Percentiles rank a stretch among this genome's conserved stretches.
These are phyloP conservation scores for Vespertilio murinus DNA, from an alignment of 2,797 vertebrate species.

Conservation along the genomic window DNA sequence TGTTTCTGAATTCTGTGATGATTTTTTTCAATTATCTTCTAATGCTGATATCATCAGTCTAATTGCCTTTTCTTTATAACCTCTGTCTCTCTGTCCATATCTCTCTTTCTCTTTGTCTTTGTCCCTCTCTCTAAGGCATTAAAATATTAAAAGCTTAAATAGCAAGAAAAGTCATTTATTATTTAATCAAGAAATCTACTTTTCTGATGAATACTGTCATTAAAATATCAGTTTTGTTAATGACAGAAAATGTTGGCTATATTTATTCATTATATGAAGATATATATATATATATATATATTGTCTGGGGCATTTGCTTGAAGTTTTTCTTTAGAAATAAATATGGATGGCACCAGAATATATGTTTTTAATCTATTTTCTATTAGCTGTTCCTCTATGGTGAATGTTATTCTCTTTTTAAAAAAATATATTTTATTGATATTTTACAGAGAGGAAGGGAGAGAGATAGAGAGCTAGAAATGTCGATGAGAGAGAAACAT, in stretches of 20 bases:
- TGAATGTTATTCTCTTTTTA: neutral
- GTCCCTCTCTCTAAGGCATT: neutral
- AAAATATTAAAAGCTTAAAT: neutral
- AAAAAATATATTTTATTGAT: too few species aligned
- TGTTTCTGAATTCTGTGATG: neutral
- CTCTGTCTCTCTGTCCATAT: neutral
- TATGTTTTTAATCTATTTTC: neutral
- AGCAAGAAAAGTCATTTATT: neutral
- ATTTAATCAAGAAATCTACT: neutral
- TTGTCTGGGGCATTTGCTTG: neutral
- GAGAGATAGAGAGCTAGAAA: too few species aligned
- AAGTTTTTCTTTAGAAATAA: neutral
- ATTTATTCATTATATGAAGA: neutral
- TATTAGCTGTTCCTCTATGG: neutral
- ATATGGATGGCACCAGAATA: neutral
- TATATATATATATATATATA: neutral
- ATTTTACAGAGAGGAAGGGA: too few species aligned
- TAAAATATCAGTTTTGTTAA: neutral
- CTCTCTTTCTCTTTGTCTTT: too few species aligned
- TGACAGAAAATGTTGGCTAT: neutral
- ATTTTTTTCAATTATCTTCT: neutral
- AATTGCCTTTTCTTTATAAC: neutral
- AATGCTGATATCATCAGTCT: neutral
- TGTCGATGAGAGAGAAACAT: too few species aligned
- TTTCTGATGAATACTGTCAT: neutral